These are phyloP conservation scores for Heliconius nattereri DNA, from an alignment of 1,140 invertebrate species.

Conservation along the genomic window DNA sequence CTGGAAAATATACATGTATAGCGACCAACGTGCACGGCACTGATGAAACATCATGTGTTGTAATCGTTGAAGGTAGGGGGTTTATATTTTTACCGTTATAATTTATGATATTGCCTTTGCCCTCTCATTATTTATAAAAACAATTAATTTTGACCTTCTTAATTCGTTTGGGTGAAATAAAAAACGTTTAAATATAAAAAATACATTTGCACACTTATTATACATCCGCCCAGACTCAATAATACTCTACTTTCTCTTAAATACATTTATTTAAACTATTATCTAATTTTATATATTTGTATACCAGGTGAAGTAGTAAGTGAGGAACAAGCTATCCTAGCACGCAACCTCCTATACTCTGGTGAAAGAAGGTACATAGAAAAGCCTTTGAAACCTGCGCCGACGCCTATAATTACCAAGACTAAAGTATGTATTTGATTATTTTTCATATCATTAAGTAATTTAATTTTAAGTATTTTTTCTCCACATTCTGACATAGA, in stretches of 20 bases:
- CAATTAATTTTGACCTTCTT: too few species aligned
- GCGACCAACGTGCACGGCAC: constrained; percentile 95
- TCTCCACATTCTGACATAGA: too few species aligned
- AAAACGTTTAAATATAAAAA: too few species aligned
- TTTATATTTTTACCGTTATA: too few species aligned
- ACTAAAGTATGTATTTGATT: constrained; percentile 72
- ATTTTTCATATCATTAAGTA: background rate
- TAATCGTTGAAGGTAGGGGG: constrained; percentile 95
- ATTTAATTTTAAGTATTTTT: too few species aligned
- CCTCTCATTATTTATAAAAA: background rate
- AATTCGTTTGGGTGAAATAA: too few species aligned
- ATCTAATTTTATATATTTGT: background rate
- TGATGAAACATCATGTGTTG: constrained; percentile 96
- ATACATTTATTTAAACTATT: too few species aligned
- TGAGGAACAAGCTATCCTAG: constrained; percentile 89
- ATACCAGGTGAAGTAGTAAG: constrained; percentile 86
- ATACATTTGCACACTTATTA: too few species aligned
- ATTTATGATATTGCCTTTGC: background rate
- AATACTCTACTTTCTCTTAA: too few species aligned
- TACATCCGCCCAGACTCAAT: too few species aligned
- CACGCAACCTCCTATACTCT: constrained; percentile 92
- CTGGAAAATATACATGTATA: constrained; percentile 96
- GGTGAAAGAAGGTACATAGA: constrained; percentile 93
- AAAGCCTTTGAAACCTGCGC: constrained; percentile 89
- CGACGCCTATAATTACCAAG: constrained; percentile 86